Conservation (phyloP, 2,113 vertebrate species). For the Ancistrus triradiatus region DNA sequence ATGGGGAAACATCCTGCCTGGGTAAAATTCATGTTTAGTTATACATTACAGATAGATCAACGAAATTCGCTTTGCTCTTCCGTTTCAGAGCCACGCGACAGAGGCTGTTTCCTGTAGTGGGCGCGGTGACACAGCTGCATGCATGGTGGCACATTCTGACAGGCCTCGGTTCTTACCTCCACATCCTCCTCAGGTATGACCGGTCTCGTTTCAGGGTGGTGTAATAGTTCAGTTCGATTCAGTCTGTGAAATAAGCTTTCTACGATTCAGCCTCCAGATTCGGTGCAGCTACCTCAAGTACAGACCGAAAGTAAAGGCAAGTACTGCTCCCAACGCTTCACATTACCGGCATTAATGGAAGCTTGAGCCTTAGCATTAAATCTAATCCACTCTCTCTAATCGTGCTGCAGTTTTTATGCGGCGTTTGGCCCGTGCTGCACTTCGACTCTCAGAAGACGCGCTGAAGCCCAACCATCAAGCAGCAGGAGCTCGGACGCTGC, state of each 20-base stretch:
- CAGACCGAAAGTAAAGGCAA: constrained; percentile 92
- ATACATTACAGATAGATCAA: no score
- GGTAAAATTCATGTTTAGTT: no score
- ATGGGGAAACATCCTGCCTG: no score
- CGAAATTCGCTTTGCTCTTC: no score
- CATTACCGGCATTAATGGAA: not conserved
- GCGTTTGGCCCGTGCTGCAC: constrained; percentile 88
- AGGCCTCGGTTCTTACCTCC: constrained; percentile 93
- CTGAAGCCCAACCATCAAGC: constrained; percentile 65
- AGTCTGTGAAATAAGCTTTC: no score
- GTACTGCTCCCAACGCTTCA: not conserved
- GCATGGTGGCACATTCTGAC: constrained; percentile 99
- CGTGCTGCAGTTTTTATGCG: constrained; percentile 78
- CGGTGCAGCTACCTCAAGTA: constrained; percentile 90
- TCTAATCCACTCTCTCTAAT: no score
- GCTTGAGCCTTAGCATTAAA: no score
- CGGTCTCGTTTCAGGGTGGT: not conserved
- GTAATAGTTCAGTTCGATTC: not conserved
- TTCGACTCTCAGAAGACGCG: constrained; percentile 82
- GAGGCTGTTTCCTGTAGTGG: constrained; percentile 76
- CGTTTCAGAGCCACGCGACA: constrained; percentile 74
- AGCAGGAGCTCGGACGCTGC: constrained; percentile 42
- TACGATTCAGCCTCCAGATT: constrained; percentile 82
- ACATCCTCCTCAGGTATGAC: constrained; percentile 88
- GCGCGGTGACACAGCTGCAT: constrained; percentile 90